Conservation (phyloP, 2,113 vertebrate species). For the Pelobates fuscus region DNA sequence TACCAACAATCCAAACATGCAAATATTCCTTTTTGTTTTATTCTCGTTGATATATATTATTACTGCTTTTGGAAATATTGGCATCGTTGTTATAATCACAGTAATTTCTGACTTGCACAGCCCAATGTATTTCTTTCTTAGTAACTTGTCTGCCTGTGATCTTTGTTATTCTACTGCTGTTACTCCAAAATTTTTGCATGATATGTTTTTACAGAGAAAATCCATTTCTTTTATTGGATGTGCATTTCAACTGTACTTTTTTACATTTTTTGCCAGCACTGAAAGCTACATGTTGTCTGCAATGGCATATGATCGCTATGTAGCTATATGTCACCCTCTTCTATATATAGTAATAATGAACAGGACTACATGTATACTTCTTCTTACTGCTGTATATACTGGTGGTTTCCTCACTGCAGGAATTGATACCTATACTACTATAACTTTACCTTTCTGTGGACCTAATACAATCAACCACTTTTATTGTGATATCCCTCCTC, state of each 20-base stretch:
- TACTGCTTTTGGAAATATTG: neutral
- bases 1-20: neutral
- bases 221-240: neutral
- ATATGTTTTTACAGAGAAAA: neutral
- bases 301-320: constrained; percentile 14
- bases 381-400: neutral
- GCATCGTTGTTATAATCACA: neutral
- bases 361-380: neutral
- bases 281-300: constrained; percentile 1
- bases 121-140: constrained; percentile 10
- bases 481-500: constrained; percentile 12
- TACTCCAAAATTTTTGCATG: neutral
- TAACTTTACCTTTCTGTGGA: neutral
- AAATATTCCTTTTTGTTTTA: neutral
- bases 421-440: neutral
- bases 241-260: neutral
- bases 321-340: constrained; percentile 11
- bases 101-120: neutral
- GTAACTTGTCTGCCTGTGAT: neutral
- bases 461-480: constrained; percentile 11
- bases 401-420: constrained; percentile 6
- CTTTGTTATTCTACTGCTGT: neutral
- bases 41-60: constrained; percentile 1
- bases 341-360: neutral
- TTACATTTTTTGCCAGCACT: neutral